Conservation (phyloP, 2,888 invertebrate species). For the Diarsia dahlii region DNA sequence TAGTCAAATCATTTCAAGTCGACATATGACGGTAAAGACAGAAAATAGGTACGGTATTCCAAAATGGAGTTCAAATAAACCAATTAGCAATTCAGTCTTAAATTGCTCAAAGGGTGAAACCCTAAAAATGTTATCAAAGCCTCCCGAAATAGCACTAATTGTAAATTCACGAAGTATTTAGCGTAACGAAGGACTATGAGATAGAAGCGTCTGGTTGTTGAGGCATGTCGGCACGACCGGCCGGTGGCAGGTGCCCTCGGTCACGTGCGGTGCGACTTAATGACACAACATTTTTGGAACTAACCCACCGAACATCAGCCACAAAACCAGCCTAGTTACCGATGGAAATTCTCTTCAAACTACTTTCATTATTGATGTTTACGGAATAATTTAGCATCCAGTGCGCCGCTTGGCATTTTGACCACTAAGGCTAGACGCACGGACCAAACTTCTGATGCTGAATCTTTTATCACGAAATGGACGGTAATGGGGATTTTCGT, state of each 20-base stretch:
- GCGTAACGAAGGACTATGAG: constrained; percentile 62
- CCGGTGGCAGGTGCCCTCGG: constrained; percentile 80
- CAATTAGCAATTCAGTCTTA: background rate
- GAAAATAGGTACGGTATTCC: background rate
- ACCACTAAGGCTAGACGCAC: constrained; percentile 61
- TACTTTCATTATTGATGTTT: constrained; percentile 65
- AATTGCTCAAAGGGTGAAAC: background rate
- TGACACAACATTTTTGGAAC: constrained; percentile 75
- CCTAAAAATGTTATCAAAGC: constrained; percentile 1
- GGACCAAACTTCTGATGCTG: constrained; percentile 56
- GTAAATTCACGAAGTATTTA: constrained; percentile 42
- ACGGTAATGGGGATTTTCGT: constrained; percentile 62
- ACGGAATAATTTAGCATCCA: constrained; percentile 63
- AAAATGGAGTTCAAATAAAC: background rate
- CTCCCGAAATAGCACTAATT: constrained; percentile 38
- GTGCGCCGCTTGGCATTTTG: constrained; percentile 62
- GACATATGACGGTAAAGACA: background rate
- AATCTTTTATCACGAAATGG: constrained; percentile 66
- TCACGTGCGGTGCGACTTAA: constrained; percentile 80
- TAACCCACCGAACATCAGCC: constrained; percentile 66
- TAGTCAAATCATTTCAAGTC: background rate
- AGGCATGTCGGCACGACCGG: constrained; percentile 77
- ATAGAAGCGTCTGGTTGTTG: constrained; percentile 69
- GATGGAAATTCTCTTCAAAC: constrained; percentile 63
- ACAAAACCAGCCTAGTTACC: constrained; percentile 69